Conservation (phyloP, 2,888 invertebrate species). For the Zaprionus bogoriensis region DNA sequence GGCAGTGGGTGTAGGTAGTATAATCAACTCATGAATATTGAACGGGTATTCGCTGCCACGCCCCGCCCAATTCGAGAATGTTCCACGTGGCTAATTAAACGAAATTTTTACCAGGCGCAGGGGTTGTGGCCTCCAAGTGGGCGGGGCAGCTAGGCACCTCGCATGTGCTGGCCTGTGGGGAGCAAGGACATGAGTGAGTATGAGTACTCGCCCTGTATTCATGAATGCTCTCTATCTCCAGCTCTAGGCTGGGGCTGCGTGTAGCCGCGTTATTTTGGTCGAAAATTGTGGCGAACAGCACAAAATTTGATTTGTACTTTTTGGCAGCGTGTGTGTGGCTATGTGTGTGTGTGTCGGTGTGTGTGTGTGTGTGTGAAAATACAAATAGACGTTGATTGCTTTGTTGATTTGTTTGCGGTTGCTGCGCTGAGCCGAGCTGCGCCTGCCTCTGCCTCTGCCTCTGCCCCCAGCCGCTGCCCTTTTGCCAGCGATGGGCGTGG, state of each 20-base stretch:
- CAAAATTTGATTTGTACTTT: conserved; percentile 76
- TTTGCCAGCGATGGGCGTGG: conserved; percentile 9
- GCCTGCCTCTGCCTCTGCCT: too few species aligned
- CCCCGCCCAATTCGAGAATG: background rate
- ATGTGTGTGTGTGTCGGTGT: conserved; percentile 8
- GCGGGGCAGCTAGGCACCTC: conserved; percentile 12
- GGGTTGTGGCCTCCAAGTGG: too few species aligned
- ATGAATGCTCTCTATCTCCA: conserved; percentile 11
- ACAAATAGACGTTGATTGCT: conserved; percentile 78
- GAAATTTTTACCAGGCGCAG: conserved; percentile 6
- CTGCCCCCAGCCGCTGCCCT: too few species aligned
- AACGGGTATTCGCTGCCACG: conserved; percentile 2
- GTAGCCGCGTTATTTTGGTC: conserved; percentile 61
- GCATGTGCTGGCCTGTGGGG: background rate
- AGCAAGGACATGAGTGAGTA: background rate
- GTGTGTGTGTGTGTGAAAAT: conserved; percentile 60
- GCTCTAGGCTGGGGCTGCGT: conserved; percentile 33
- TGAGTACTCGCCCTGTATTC: background rate
- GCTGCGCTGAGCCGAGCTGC: conserved; percentile 53
- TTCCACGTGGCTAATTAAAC: conserved; percentile 30
- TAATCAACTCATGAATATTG: background rate
- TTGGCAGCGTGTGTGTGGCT: conserved; percentile 32
- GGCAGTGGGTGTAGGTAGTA: background rate
- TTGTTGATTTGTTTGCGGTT: conserved; percentile 79
- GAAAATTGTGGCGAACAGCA: conserved; percentile 63